These are phyloP conservation scores for Drosophila emarginata DNA, from an alignment of 2,888 invertebrate genomes.

Conservation along the genomic window DNA sequence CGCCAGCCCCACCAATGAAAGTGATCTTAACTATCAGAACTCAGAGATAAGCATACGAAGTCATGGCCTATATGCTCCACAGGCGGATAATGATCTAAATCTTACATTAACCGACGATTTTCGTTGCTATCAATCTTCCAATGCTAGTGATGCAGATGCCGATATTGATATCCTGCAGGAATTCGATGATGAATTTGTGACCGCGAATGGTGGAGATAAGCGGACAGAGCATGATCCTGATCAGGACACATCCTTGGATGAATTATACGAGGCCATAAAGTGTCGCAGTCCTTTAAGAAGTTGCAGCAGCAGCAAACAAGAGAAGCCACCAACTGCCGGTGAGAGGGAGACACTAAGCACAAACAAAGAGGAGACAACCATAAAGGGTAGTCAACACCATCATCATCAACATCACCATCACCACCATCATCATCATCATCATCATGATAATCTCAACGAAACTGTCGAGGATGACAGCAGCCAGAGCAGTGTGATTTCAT, in stretches of 20 bases:
- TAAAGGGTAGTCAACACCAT: constrained; percentile 4
- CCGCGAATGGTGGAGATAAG: constrained; percentile 21
- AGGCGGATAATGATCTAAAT: constrained; percentile 84
- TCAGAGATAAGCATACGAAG: constrained; percentile 87
- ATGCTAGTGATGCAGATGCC: constrained; percentile 80
- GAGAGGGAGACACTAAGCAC: constrained; percentile 38
- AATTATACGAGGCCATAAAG: constrained; percentile 87
- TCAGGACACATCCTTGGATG: constrained; percentile 84
- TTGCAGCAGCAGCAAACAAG: constrained; percentile 20
- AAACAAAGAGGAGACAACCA: constrained; percentile 22
- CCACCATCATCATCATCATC: constrained; percentile 25
- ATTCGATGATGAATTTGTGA: constrained; percentile 80
- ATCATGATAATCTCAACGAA: constrained; percentile 68
- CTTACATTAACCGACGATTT: constrained; percentile 83
- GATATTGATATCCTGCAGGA: constrained; percentile 79
- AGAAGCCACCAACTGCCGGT: neutral
- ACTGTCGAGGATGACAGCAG: constrained; percentile 82
- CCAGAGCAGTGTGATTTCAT: constrained; percentile 82
- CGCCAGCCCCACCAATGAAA: constrained; percentile 84
- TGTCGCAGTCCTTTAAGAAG: constrained; percentile 67
- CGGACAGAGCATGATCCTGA: constrained; percentile 64
- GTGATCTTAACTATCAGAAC: constrained; percentile 86
- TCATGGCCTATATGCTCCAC: constrained; percentile 86
- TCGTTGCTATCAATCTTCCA: constrained; percentile 81
- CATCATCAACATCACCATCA: constrained; percentile 16